Percentiles rank a stretch among this genome's conserved stretches.
Evolutionary conservation across 2,113 vertebrate species (phyloP).

Genomic region (Butorides virescens): DNA sequence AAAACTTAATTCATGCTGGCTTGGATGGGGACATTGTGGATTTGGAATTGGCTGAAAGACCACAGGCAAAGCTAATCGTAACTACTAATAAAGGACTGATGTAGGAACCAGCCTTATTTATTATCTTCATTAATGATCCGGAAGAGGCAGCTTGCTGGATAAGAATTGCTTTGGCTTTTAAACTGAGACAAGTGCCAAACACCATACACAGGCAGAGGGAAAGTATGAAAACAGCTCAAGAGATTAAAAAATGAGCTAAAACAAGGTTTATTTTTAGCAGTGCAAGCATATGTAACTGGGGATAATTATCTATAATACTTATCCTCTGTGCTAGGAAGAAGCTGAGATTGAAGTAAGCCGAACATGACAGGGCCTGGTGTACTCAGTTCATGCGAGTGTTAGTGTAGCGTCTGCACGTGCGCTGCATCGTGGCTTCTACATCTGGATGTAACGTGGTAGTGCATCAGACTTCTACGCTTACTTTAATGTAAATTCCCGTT

Average conservation of each 20-base stretch:
- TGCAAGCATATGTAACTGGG: background rate
- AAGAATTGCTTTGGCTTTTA: constrained; percentile 21
- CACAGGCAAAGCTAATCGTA: background rate
- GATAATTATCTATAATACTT: background rate
- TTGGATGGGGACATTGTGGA: background rate
- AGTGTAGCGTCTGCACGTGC: background rate
- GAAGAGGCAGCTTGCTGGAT: background rate
- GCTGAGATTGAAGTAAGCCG: background rate
- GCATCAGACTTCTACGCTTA: background rate
- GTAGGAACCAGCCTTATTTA: background rate
- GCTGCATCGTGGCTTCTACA: background rate
- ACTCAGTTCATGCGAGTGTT: background rate
- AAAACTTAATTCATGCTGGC: background rate
- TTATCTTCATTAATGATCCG: constrained; percentile 22
- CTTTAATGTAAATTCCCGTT: background rate
- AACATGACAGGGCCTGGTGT: background rate
- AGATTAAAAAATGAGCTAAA: constrained; percentile 17
- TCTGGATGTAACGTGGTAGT: background rate
- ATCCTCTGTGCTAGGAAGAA: background rate
- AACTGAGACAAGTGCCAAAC: background rate
- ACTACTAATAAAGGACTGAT: constrained; percentile 8
- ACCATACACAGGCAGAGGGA: background rate
- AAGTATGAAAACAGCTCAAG: background rate
- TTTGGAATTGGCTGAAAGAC: constrained; percentile 33
- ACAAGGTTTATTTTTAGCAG: background rate